Base-by-base conservation (phyloP, 2,888 invertebrate genomes). In the Melieria omissa region DNA sequence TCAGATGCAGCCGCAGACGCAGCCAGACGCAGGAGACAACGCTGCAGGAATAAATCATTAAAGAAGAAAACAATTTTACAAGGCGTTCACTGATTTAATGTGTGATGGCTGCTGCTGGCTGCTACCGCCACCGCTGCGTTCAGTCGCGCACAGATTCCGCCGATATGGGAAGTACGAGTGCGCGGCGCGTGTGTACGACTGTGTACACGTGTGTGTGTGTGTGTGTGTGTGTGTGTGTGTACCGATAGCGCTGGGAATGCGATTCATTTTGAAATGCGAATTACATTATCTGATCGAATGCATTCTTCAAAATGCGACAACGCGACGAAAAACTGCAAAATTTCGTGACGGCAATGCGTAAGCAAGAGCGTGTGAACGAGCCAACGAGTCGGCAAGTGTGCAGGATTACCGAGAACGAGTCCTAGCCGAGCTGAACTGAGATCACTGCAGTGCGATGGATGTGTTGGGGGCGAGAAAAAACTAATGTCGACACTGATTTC, bases 261-360 rank as follows among this genome's bases (percentile, higher is more conserved):
- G 81, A 80, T 82, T 81, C 81, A 80, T 81, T 81, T 80, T 79
- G 79, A 81, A 81, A 81, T 81, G 78, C 81, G 81, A 81, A 81
- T 81, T 81, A 81, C 81, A 81, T 81, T 81, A 81, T 81, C 81
- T 80, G 81, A 81, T 80, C 80, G 80, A 81, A 81, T 80, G 81
- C 80, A 81, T 80, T 81, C 79, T 81, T 81, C 55, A 81, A 81
- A 81, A 76, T 29, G 57, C 45, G 57, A 57, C 10, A 66, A 44
- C 57, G 57, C 16, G 16, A 16, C 16, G 73, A 75, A 73, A 77
- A 84, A 84, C 84, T 82, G 82, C 81, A 84, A 84, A 83, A 83
- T 84, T 79, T 84, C 84, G 84, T 84, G 84, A 84, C 84, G 84
- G 83, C 82, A 85, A 85, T 84, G 82, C 84, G 81, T 83, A 85